Base-by-base conservation (phyloP, 2,797 vertebrate genomes). In the Pantherophis vulpinus region DNA sequence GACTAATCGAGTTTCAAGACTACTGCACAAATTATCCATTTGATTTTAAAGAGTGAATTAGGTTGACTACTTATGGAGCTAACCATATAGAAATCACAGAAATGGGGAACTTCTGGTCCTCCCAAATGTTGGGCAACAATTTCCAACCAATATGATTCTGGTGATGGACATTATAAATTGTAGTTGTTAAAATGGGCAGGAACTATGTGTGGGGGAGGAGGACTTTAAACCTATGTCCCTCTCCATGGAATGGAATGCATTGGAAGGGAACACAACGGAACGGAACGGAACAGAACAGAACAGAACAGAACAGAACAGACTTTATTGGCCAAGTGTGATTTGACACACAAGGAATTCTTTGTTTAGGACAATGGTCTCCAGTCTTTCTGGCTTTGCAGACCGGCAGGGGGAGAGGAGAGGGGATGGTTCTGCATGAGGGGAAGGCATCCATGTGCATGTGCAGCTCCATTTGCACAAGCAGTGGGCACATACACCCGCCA, bases 351-450 rank as follows among this genome's bases (percentile, higher is more conserved):
- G 70, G 32, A 74, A 74, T 74, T 74, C 16, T 74, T 74, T 74
- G 16, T 37, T 74, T 37, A 74, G 70, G n/a, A 74, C 70, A 74
- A 3, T 2, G 6, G 16, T 74, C 7, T 74, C 32, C 70, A 37
- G n/a, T 2, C 6, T 74, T 74, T 74, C 32, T 74, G 16, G 66
- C 66, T 74, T 74, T 74, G 32, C 16, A 1, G 16, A 74, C n/a
- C 1, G 0, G n/a, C 14, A 8, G n/a, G 2, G 66, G n/a, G n/a
- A 74, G 32, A 37, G n/a, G 5, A 18, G 2, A 37, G 0, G 16
- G 32, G 2, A 37, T 74, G 16, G 70, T 37, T 74, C 70, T 37
- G 32, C 32, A 18, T 4, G 32, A 74, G n/a, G n/a, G 70, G 7
- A 1, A 9, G 16, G 16, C 6, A 2, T 20, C 14, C 7, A 9